Conservation (phyloP, 2,888 invertebrate genomes). For the Drosophila demipolita region DNA sequence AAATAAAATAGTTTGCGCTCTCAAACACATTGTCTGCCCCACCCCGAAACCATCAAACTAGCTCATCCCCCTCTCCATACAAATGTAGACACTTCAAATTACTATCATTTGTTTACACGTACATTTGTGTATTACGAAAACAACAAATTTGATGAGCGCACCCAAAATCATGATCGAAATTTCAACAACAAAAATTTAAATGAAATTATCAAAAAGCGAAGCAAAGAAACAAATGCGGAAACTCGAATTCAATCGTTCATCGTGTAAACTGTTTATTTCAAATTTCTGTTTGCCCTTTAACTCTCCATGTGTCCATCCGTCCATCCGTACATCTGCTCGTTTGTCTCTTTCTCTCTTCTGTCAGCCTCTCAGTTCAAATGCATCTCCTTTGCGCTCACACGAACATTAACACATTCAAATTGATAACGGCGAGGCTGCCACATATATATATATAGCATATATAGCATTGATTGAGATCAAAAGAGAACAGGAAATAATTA, state of each 20-base stretch:
- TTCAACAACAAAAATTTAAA: background rate
- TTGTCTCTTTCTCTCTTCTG: background rate
- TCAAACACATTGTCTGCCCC: background rate
- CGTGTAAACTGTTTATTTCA: conserved; percentile 3
- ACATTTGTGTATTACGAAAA: conserved; percentile 14
- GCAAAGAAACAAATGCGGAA: background rate
- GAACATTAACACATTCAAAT: conserved; percentile 16
- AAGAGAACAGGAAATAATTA: conserved; percentile 11
- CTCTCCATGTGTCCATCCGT: conserved; percentile 25
- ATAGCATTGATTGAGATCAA: conserved; percentile 16
- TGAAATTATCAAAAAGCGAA: background rate
- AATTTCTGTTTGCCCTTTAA: conserved; percentile 23
- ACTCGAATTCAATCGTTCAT: conserved; percentile 21
- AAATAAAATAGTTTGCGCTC: conserved; percentile 6
- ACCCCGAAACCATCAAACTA: background rate
- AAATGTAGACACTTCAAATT: conserved; percentile 15
- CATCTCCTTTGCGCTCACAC: conserved; percentile 23
- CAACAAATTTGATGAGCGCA: conserved; percentile 43
- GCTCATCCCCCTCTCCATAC: conserved; percentile 1
- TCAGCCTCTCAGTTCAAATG: conserved; percentile 15
- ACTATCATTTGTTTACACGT: conserved; percentile 13
- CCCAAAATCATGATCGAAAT: background rate
- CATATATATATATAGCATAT: conserved; percentile 1
- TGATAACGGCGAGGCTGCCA: conserved; percentile 14
- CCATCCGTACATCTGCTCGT: conserved; percentile 1